A percentile compares a stretch with the other conserved stretches of the same genome.
phyloP scores from a whole-genome alignment of 2,113 vertebrate species.

The Coptodon bakossiorum region DNA sequence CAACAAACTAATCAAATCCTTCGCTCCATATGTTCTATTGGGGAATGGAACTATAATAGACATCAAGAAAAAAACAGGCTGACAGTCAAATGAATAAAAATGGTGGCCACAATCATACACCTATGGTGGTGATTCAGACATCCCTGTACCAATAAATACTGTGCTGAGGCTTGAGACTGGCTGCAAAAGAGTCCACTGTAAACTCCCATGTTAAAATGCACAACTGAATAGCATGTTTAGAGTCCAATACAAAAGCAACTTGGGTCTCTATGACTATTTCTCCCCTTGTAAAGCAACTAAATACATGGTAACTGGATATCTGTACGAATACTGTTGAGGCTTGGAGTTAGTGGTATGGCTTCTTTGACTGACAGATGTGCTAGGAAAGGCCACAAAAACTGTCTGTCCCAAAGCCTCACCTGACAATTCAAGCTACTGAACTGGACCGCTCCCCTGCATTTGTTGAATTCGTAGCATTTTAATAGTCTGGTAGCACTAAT shows the following conservation, averaged over 20 bases:
- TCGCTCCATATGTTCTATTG: neutral
- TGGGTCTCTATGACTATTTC: neutral
- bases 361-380: neutral
- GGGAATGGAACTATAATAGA: neutral
- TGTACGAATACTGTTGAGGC: neutral
- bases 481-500: neutral
- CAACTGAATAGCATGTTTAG: neutral
- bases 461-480: neutral
- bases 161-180: neutral
- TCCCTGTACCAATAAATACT: neutral
- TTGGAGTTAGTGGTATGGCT: neutral
- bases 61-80: neutral
- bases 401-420: neutral
- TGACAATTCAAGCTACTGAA: neutral
- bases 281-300: neutral
- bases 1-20: neutral
- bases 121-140: neutral
- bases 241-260: neutral
- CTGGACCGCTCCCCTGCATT: neutral
- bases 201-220: neutral
- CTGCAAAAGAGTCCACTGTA: neutral
- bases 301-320: neutral
- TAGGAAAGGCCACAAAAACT: neutral
- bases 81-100: neutral
- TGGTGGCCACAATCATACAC: neutral